Evolutionary conservation across 2,113 vertebrate genomes (phyloP), one percentile per base, ranked within the genome.

Genomic region (Ameiurus melas): DNA sequence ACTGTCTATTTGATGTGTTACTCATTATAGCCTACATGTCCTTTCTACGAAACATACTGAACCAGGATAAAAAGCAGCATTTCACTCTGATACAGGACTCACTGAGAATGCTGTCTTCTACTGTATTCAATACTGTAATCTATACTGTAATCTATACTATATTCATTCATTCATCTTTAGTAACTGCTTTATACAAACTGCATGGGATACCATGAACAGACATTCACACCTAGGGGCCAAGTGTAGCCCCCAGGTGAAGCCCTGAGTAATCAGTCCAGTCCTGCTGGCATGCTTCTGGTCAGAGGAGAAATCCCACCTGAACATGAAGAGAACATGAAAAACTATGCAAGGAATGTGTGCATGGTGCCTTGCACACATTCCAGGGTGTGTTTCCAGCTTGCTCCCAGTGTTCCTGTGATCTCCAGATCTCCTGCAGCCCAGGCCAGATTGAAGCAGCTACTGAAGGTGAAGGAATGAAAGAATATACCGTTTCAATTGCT

Each of bases 21-120:
- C 51, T 75, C 64, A 60, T 57, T 78, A 84, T 88, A 80, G 87
- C 47, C 85, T 86, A 70, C 77, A 20, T 81, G 60, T 83, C 43
- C 53, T 73, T 43, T 64, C 66, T 83, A n/a, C 78, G 85, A 85
- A 91, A 89, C 87, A 87, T 77, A 73, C 70, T 85, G 58, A 85
- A 75, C 85, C 55, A 17, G 66, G 36, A 89, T 86, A 77, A 90
- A 51, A 87, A 88, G 6, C 14, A 53, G 68, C 85, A 22, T 71
- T 82, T 64, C 71, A 81, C 68, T 79, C 79, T 78, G 36, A 85
- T 85, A 55, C 25, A 79, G 47, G 51, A 2, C 17, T 10, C 10
- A 5, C 10, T 58, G 78, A 10, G 53, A 81, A 57, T 20, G 33
- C 78, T 57, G 20, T 53, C 13, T 75, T 75, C 30, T 19, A 7